Evolutionary conservation across 2,888 invertebrate species (phyloP), one percentile per base, ranked within the genome.

Genomic region (Eucriotettix oculatus): DNA sequence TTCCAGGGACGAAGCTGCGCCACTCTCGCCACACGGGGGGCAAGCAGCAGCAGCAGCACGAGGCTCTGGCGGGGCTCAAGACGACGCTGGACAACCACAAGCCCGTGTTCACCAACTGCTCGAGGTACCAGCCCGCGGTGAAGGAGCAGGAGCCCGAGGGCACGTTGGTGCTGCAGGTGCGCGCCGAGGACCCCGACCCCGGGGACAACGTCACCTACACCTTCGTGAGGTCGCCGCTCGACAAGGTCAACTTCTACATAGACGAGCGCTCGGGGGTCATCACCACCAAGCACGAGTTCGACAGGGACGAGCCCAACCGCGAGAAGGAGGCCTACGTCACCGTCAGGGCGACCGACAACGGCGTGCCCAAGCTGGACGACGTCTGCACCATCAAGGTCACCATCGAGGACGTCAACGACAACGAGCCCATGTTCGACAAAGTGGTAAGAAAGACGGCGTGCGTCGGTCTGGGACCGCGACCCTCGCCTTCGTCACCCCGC

Each of bases 381-480:
- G 89, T 92, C 60, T 97, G 97, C 74, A 93, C 93, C 9, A 90
- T 97, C 72, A 90, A 87, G 77, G 89, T 95, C 60, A 83, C 85
- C 64, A 88, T 96, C 65, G 84, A 84, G 69, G 97, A 97, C 74
- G 84, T 92, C 70, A 98, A 98, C 75, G 97, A 98, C 73, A 96
- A 96, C 71, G 77, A 75, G n/a, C 89, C 89, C 9, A 82, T 84
- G 66, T 87, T 88, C 75, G 88, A 89, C 72, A 85, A 85, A 84
- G 82, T 81, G 74, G 87, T 87, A 75, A 79, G 84, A 80, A 70
- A 29, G 29, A 29, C 29, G 2, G 3, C 29, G 3, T 29, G 7
- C 29, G 3, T 29, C 29, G 29, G 29, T 29, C 29, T 29, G 7
- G 2, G 29, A 29, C 29, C 29, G 29, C 7, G 29, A 29, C 29